Conservation (phyloP, 2,113 vertebrate species). For the Ameiurus melas region DNA sequence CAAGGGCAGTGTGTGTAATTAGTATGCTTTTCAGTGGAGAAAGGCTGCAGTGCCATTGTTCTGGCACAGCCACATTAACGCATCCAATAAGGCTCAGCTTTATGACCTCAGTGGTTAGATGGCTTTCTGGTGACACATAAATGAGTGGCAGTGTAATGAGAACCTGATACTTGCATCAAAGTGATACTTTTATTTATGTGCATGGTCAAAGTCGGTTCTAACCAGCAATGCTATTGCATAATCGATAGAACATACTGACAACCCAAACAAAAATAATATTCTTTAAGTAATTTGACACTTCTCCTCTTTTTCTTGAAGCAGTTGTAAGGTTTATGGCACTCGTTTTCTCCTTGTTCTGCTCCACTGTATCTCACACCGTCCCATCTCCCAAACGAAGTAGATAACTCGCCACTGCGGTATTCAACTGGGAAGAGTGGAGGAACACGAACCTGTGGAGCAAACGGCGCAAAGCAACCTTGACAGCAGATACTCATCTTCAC, state of each 20-base stretch:
- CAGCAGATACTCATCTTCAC: conserved; percentile 53
- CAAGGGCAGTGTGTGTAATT: conserved; percentile 94
- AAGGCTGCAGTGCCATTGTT: conserved; percentile 86
- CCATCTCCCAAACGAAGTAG: conserved; percentile 48
- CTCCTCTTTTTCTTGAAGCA: neutral
- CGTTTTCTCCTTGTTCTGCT: neutral
- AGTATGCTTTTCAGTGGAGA: conserved; percentile 90
- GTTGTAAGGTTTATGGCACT: neutral
- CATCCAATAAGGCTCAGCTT: conserved; percentile 87
- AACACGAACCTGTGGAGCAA: conserved; percentile 50
- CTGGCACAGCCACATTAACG: conserved; percentile 95
- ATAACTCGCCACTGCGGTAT: conserved; percentile 52
- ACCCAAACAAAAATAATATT: neutral
- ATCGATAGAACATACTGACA: neutral
- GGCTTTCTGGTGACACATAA: conserved; percentile 63
- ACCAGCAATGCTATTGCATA: neutral
- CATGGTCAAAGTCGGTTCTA: conserved; percentile 41
- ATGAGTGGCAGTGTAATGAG: conserved; percentile 38
- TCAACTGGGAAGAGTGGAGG: conserved; percentile 33
- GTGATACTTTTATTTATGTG: conserved; percentile 67
- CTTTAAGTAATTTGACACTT: neutral
- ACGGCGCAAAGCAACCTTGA: conserved; percentile 36
- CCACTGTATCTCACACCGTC: conserved; percentile 23
- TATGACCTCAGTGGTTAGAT: conserved; percentile 81
- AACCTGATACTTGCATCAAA: conserved; percentile 57